A percentile compares a stretch with the other conserved stretches of the same genome.
phyloP scores from a whole-genome alignment of 2,888 invertebrate genomes.

The Hypomecis atomaria region DNA sequence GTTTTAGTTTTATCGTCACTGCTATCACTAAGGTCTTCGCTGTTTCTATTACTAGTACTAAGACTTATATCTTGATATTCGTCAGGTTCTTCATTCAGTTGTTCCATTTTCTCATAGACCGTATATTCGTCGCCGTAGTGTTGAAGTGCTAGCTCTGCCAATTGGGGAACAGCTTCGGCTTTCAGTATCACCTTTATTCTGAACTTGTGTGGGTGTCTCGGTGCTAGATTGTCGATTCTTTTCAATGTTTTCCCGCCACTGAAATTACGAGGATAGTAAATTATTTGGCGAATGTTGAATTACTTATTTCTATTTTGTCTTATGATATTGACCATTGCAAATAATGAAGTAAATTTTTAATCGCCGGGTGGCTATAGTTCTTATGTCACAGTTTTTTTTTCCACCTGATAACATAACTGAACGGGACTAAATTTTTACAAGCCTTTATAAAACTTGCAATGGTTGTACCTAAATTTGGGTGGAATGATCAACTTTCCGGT shows the following conservation, averaged over 20 bases:
- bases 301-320: no score
- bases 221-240: constrained; percentile 73
- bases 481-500: no score
- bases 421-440: no score
- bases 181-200: constrained; percentile 67
- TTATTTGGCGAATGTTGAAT: neutral
- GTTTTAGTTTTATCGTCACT: neutral
- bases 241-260: constrained; percentile 76
- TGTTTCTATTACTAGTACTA: neutral
- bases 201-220: constrained; percentile 79
- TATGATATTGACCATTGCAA: no score
- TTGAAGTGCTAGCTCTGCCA: constrained; percentile 56
- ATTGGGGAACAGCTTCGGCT: constrained; percentile 51
- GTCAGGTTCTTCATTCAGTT: constrained; percentile 20
- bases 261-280: constrained; percentile 32
- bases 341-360: no score
- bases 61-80: constrained; percentile 1
- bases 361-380: no score
- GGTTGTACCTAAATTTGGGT: no score
- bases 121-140: constrained; percentile 54
- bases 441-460: no score
- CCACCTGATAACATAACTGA: no score
- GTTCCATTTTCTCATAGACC: constrained; percentile 48
- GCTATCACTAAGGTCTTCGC: neutral
- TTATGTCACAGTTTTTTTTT: no score